A percentile compares a stretch with the other conserved stretches of the same genome.
Evolutionary conservation across 2,888 invertebrate species (phyloP).

Genomic region (Dynastes grantii): DNA sequence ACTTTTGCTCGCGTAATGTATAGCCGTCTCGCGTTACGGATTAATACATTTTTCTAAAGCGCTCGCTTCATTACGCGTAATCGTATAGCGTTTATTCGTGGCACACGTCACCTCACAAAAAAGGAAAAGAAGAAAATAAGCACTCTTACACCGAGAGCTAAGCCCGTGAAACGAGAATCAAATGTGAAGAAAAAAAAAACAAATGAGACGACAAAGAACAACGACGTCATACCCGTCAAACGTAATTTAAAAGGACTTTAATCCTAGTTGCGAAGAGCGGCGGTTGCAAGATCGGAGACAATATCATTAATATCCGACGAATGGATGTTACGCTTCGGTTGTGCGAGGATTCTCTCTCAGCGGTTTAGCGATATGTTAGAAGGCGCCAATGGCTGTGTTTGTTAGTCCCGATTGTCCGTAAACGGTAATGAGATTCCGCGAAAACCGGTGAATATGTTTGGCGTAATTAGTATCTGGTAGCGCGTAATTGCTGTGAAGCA

Average conservation of each 20-base stretch:
- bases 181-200: background rate
- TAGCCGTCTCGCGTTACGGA: slow-evolving; percentile 3
- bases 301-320: slow-evolving; percentile 3
- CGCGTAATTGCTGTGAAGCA: slow-evolving; percentile 2
- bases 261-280: background rate
- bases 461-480: background rate
- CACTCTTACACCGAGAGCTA: background rate
- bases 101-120: background rate
- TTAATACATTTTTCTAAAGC: slow-evolving; percentile 4
- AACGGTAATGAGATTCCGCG: background rate
- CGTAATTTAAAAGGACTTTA: slow-evolving; percentile 10
- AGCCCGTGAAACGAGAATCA: background rate
- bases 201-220: no score
- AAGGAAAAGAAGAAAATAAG: background rate
- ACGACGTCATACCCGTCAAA: background rate
- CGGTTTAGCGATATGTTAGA: background rate
- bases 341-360: no score
- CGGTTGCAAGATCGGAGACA: background rate
- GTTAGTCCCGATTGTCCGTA: background rate
- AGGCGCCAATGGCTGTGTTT: background rate
- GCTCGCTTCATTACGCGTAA: background rate
- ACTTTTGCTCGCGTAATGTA: slow-evolving; percentile 2
- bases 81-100: slow-evolving; percentile 3
- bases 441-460: background rate
- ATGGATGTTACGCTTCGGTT: background rate